Evolutionary conservation across 2,888 invertebrate species (phyloP).

Genomic region (Trimorus sp.): DNA sequence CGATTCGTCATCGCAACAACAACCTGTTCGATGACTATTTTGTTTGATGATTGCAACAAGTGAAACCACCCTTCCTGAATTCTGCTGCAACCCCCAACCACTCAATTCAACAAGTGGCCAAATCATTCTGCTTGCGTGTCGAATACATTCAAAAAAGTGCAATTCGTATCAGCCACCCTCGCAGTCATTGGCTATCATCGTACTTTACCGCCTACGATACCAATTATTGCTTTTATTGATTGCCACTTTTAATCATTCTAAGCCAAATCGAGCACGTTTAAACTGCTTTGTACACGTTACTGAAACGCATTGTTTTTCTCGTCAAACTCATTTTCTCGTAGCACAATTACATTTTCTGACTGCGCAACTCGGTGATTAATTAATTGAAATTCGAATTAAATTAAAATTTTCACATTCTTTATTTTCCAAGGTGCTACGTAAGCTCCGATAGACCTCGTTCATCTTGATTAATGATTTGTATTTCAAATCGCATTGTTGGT

Average conservation of each 20-base stretch:
- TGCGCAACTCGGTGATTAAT: too few relatives aligned
- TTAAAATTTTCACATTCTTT: too few relatives aligned
- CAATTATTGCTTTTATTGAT: constrained; percentile 57
- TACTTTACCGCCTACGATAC: constrained; percentile 46
- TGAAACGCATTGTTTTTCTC: too few relatives aligned
- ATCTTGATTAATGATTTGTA: too few relatives aligned
- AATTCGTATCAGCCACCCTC: constrained; percentile 39
- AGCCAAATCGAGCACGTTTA: constrained; percentile 25
- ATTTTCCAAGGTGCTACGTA: too few relatives aligned
- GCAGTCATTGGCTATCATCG: constrained; percentile 58
- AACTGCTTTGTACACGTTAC: not conserved
- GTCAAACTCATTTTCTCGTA: too few relatives aligned
- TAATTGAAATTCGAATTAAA: too few relatives aligned
- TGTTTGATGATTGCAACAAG: constrained; percentile 81
- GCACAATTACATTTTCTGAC: too few relatives aligned
- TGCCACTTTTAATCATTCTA: constrained; percentile 42
- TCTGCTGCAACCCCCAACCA: constrained; percentile 55
- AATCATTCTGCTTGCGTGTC: constrained; percentile 75
- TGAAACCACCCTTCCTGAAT: constrained; percentile 72
- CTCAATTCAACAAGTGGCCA: constrained; percentile 79
- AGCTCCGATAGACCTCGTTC: too few relatives aligned
- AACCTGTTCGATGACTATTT: constrained; percentile 80
- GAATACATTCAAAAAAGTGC: constrained; percentile 59
- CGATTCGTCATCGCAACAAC: constrained; percentile 70
- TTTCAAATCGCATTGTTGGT: too few relatives aligned